A percentile compares a stretch with the other conserved stretches of the same genome.
These are phyloP conservation scores for Nothura maculosa DNA, from an alignment of 2,797 vertebrate genomes.

Conservation along the genomic window DNA sequence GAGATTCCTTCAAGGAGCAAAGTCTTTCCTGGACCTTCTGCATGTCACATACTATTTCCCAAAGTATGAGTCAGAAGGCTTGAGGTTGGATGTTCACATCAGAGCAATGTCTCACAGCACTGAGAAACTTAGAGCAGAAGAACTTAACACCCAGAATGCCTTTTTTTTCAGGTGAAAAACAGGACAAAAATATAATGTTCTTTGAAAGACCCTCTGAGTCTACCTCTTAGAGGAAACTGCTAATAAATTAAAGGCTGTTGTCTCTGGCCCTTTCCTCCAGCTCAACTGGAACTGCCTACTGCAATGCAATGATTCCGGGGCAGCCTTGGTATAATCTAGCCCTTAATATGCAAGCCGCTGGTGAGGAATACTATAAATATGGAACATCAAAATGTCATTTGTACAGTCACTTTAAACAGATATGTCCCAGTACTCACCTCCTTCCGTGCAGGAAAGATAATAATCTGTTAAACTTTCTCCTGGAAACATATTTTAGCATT, in stretches of 20 bases:
- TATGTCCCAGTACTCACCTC: slow-evolving; percentile 15
- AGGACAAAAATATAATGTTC: not conserved
- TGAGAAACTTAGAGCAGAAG: not conserved
- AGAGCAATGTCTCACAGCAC: not conserved
- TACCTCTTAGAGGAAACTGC: not conserved
- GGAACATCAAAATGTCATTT: slow-evolving; percentile 64
- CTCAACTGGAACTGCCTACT: not conserved
- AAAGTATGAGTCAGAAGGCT: not conserved
- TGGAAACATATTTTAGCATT: slow-evolving; percentile 72
- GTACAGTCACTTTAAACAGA: slow-evolving; percentile 42
- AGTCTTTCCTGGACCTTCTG: not conserved
- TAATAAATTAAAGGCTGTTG: not conserved
- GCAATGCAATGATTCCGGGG: not conserved
- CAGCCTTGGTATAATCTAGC: slow-evolving; percentile 21
- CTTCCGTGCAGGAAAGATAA: slow-evolving; percentile 51
- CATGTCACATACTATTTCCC: not conserved
- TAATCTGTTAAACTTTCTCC: slow-evolving; percentile 70
- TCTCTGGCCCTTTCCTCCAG: not conserved
- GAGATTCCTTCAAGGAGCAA: not conserved
- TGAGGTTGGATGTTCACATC: not conserved
- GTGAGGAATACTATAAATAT: slow-evolving; percentile 44
- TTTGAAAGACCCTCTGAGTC: not conserved
- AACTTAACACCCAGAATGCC: not conserved
- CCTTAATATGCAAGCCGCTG: slow-evolving; percentile 38
- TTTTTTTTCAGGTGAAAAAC: not conserved